Percentiles rank a stretch among this genome's conserved stretches.
phyloP scores from a whole-genome alignment of 2,113 vertebrate species.

The Gymnocephalus cernua region DNA sequence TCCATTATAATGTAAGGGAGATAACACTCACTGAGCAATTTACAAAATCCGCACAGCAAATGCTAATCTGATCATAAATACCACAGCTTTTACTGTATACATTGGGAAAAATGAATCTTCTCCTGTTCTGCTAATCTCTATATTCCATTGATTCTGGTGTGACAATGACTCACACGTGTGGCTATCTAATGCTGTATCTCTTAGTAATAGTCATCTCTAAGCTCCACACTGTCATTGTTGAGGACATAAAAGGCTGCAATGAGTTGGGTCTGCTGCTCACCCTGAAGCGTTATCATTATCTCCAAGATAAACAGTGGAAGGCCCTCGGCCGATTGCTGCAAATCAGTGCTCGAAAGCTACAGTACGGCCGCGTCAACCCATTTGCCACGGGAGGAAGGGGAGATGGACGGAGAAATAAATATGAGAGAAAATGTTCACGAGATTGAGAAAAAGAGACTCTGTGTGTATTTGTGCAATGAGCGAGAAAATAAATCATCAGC shows the following conservation, averaged over 20 bases:
- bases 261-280: slow-evolving; percentile 34
- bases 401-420: slow-evolving; percentile 23
- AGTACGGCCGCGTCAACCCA: slow-evolving; percentile 5
- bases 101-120: not conserved
- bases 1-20: slow-evolving; percentile 22
- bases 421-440: not conserved
- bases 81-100: not conserved
- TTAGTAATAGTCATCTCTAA: slow-evolving; percentile 55
- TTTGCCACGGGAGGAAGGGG: slow-evolving; percentile 16
- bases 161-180: slow-evolving; percentile 16
- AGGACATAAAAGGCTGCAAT: slow-evolving; percentile 48
- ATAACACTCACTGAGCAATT: slow-evolving; percentile 19
- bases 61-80: not conserved
- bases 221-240: slow-evolving; percentile 39
- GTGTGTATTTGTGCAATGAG: slow-evolving; percentile 7
- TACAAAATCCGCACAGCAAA: slow-evolving; percentile 24
- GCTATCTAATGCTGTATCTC: slow-evolving; percentile 48
- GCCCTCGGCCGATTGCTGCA: slow-evolving; percentile 15
- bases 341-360: slow-evolving; percentile 30
- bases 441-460: slow-evolving; percentile 12
- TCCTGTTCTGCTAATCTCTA: slow-evolving; percentile 23
- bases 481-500: slow-evolving; percentile 42
- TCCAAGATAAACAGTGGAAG: slow-evolving; percentile 61
- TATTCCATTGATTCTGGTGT: slow-evolving; percentile 10
- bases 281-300: slow-evolving; percentile 63